Percentiles rank a stretch among this genome's conserved stretches.
Conservation (phyloP, 1,140 invertebrate genomes). For the Lasaia peninsularis region DNA sequence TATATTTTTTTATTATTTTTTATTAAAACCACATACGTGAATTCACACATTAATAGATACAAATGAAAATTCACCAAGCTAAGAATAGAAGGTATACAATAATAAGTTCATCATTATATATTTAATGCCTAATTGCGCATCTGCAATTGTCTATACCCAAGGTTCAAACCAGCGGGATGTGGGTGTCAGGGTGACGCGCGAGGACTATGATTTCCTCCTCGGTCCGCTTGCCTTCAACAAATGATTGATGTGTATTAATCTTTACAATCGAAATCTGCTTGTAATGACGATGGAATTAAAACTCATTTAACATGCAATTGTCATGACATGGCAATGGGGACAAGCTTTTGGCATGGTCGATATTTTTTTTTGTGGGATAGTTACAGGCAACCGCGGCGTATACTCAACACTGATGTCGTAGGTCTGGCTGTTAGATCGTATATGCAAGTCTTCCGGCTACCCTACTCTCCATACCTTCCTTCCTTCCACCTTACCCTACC, state of each 20-base stretch:
- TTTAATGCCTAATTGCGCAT: constrained; percentile 20
- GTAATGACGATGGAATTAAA: constrained; percentile 45
- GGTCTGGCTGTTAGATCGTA: too few species aligned
- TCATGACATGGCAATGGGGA: neutral
- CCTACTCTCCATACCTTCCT: too few species aligned
- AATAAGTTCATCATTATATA: neutral
- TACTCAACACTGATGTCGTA: too few species aligned
- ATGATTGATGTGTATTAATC: constrained; percentile 58
- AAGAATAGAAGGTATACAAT: neutral
- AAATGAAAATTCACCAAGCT: too few species aligned
- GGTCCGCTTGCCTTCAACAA: constrained; percentile 56
- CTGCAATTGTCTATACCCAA: constrained; percentile 1
- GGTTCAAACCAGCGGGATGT: constrained; percentile 40
- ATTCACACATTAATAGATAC: too few species aligned
- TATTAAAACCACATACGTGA: too few species aligned
- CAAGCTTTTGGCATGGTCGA: too few species aligned
- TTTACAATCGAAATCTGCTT: constrained; percentile 48
- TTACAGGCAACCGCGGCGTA: too few species aligned
- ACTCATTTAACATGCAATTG: constrained; percentile 27
- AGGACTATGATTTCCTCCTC: constrained; percentile 68
- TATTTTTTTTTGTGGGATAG: too few species aligned
- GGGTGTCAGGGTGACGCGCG: constrained; percentile 60
- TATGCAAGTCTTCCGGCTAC: too few species aligned
- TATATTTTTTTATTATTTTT: too few species aligned
- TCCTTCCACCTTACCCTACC: too few species aligned